Conservation (phyloP, 2,113 vertebrate species). For the Willisornis vidua region DNA sequence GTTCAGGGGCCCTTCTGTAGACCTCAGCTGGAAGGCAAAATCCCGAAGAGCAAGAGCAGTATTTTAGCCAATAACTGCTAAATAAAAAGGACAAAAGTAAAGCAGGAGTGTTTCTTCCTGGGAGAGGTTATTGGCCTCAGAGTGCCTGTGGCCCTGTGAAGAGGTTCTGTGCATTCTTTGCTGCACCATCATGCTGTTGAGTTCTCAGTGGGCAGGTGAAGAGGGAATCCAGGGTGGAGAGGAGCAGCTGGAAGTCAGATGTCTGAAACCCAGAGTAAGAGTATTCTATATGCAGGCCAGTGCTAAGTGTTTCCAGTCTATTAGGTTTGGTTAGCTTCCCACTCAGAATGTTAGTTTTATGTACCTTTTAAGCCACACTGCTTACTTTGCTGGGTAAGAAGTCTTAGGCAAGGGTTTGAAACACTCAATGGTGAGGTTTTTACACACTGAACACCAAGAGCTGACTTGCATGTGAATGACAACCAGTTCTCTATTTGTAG, state of each 20-base stretch:
- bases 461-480: background rate
- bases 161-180: background rate
- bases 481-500: background rate
- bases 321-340: background rate
- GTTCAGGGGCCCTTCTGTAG: background rate
- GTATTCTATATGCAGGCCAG: background rate
- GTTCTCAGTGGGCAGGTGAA: background rate
- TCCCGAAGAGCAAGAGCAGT: background rate
- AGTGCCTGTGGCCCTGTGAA: background rate
- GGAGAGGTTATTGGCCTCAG: background rate
- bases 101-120: background rate
- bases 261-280: background rate
- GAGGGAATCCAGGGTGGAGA: background rate
- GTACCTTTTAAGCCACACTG: background rate
- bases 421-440: background rate
- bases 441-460: background rate
- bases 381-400: background rate
- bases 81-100: background rate
- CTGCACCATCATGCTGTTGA: fast-evolving
- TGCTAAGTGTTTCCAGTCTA: background rate
- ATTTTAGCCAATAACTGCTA: background rate
- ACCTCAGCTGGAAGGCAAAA: background rate
- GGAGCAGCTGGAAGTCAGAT: background rate
- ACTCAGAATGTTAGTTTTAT: background rate
- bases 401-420: background rate